Conservation (phyloP, 1,140 invertebrate genomes). For the Oryctes rhinoceros region DNA sequence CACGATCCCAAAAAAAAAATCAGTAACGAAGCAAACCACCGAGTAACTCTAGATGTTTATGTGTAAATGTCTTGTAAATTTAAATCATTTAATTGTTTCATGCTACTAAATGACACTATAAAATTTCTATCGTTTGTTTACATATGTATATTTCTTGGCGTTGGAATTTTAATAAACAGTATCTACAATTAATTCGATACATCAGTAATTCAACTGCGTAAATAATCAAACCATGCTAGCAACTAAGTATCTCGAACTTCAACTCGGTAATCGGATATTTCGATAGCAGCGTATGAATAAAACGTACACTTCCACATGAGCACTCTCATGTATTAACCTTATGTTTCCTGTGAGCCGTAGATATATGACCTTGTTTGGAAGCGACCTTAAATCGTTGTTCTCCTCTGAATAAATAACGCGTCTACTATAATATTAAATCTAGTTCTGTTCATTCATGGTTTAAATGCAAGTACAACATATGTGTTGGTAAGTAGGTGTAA, state of each 20-base stretch:
- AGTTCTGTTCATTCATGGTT: neutral
- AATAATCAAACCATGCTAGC: neutral
- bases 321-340: neutral
- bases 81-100: too few species aligned
- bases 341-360: neutral
- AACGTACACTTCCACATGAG: neutral
- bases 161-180: too few species aligned
- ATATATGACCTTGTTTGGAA: neutral
- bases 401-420: neutral
- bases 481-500: neutral
- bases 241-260: neutral
- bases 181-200: too few species aligned
- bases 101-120: too few species aligned
- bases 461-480: too few species aligned
- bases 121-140: too few species aligned
- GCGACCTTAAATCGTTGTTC: neutral
- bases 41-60: too few species aligned
- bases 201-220: neutral
- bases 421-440: neutral
- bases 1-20: too few species aligned
- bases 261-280: neutral
- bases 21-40: too few species aligned
- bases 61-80: too few species aligned
- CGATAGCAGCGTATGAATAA: neutral
- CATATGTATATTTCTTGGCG: too few species aligned